phyloP scores from a whole-genome alignment of 2,797 vertebrate genomes.

The Enoplosus armatus region DNA sequence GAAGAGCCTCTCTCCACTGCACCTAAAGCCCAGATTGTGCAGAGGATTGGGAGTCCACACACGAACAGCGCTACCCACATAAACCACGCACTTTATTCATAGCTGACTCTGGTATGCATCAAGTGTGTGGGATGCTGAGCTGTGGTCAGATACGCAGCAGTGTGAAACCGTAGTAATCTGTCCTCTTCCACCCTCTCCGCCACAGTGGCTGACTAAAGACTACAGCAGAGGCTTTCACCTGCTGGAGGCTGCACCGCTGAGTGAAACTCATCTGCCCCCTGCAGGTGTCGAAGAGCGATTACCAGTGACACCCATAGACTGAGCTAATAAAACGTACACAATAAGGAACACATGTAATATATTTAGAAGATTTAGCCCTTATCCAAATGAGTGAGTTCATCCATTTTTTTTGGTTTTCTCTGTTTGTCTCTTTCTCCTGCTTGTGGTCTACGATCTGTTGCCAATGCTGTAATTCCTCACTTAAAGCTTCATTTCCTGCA shows the following conservation, averaged over 20 bases:
- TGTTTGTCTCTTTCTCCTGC: too few relatives aligned
- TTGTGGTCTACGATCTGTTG: slow-evolving; percentile 21
- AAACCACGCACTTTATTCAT: slow-evolving; percentile 56
- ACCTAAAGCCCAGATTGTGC: slow-evolving; percentile 2
- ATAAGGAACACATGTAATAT: background rate
- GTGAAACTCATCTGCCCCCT: slow-evolving; percentile 60
- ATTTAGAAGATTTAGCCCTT: background rate
- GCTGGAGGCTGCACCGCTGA: slow-evolving; percentile 3
- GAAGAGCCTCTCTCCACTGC: background rate
- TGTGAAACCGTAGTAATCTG: slow-evolving; percentile 33
- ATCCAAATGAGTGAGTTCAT: background rate
- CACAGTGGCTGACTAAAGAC: background rate
- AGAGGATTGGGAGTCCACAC: slow-evolving; percentile 14
- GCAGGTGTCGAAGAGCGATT: slow-evolving; percentile 25
- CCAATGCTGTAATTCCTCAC: slow-evolving; percentile 39
- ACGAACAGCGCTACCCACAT: background rate
- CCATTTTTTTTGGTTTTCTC: too few relatives aligned
- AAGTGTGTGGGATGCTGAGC: slow-evolving; percentile 44
- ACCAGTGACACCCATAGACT: background rate
- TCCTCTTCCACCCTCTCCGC: slow-evolving; percentile 32
- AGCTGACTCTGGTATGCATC: slow-evolving; percentile 51
- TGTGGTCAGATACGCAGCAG: slow-evolving; percentile 42
- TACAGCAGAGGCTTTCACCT: background rate
- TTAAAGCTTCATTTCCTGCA: slow-evolving; percentile 47
- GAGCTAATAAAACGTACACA: background rate